Evolutionary conservation across 2,888 invertebrate species (phyloP).

Genomic region (Zelleria hepariella): DNA sequence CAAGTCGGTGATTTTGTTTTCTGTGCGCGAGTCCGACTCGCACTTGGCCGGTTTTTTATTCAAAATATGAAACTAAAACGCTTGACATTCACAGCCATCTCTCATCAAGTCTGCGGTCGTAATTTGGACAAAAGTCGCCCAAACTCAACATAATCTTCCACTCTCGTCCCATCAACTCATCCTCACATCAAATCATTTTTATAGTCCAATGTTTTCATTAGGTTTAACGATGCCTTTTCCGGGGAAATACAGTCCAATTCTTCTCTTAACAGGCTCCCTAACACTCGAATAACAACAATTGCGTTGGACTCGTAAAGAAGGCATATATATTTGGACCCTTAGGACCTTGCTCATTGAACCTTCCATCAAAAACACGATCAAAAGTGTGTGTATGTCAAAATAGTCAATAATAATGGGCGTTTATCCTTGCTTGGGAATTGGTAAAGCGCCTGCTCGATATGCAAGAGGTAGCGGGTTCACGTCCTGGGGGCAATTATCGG

Average conservation of each 20-base stretch:
- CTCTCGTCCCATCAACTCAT: not conserved
- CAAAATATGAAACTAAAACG: too few relatives aligned
- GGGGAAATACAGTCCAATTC: not conserved
- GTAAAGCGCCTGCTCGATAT: too few relatives aligned
- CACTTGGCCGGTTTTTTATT: too few relatives aligned
- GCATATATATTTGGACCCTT: not conserved
- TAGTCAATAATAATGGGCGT: too few relatives aligned
- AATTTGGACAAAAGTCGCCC: too few relatives aligned
- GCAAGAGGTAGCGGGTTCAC: too few relatives aligned
- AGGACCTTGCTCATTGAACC: not conserved
- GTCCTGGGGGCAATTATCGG: too few relatives aligned
- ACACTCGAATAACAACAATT: not conserved
- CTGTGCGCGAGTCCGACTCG: too few relatives aligned
- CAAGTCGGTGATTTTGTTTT: too few relatives aligned
- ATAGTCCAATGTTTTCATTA: not conserved
- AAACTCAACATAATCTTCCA: too few relatives aligned
- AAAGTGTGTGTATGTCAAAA: too few relatives aligned
- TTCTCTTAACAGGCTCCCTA: not conserved
- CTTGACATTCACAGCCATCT: not conserved
- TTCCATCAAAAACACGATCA: not conserved
- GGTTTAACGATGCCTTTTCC: not conserved
- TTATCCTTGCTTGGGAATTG: too few relatives aligned
- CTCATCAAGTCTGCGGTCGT: not conserved
- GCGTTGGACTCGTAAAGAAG: not conserved
- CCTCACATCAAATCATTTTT: not conserved